Conservation (phyloP, 1,140 invertebrate species). For the Wasmannia auropunctata region DNA sequence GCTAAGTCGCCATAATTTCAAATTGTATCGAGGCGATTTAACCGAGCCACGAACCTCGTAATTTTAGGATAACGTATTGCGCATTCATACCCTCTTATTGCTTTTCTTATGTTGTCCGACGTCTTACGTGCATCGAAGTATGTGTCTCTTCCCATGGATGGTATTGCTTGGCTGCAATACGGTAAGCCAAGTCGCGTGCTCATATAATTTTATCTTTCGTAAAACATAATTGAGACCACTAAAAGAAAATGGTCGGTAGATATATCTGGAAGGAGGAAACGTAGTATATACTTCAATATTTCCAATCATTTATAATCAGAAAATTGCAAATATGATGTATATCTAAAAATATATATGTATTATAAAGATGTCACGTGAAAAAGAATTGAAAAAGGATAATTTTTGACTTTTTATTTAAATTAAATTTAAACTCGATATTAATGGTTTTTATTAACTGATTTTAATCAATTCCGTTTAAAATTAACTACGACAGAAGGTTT, state of each 20-base stretch:
- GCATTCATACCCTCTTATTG: slow-evolving; percentile 24
- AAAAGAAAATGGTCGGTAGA: background rate
- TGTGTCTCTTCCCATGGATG: background rate
- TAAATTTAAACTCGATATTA: background rate
- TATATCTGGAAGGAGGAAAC: background rate
- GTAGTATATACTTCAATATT: background rate
- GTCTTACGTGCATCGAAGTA: background rate
- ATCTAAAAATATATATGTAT: background rate
- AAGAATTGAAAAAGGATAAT: background rate
- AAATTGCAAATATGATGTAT: background rate
- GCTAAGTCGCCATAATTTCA: slow-evolving; percentile 57
- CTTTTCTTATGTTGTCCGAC: slow-evolving; percentile 13
- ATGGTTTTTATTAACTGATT: background rate
- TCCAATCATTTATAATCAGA: background rate
- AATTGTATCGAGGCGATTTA: slow-evolving; percentile 62
- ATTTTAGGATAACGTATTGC: slow-evolving; percentile 50
- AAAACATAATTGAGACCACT: background rate
- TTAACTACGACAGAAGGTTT: background rate
- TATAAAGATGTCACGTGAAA: background rate
- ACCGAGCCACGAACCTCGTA: slow-evolving; percentile 33
- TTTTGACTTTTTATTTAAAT: background rate
- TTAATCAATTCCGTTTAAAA: background rate
- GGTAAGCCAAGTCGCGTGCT: background rate
- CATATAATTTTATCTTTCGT: background rate
- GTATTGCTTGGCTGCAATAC: background rate